A percentile compares a stretch with the other conserved stretches of the same genome.
Evolutionary conservation across 2,797 vertebrate genomes (phyloP).

Genomic region (Acanthiza pusilla): DNA sequence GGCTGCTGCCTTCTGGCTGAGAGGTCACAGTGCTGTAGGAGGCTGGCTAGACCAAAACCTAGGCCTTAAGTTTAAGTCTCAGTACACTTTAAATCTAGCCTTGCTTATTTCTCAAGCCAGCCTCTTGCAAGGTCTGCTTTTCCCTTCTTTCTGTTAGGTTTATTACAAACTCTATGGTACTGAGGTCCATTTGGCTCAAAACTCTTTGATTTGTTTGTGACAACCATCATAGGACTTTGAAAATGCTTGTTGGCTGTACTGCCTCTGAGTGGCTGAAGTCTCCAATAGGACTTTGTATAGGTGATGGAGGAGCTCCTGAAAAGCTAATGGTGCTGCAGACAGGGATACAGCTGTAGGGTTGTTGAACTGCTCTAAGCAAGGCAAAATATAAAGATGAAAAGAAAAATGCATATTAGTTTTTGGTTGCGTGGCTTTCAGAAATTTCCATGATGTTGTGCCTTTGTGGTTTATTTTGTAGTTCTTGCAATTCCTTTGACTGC

Average conservation of each 20-base stretch:
- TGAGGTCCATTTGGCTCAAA: neutral
- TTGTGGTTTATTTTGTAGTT: neutral
- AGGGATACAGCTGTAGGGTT: neutral
- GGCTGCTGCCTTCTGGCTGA: neutral
- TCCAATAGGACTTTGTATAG: neutral
- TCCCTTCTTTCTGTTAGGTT: neutral
- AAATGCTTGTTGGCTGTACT: neutral
- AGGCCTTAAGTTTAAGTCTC: neutral
- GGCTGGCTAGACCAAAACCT: neutral
- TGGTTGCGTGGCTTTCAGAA: neutral
- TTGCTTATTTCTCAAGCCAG: neutral
- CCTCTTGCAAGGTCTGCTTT: neutral
- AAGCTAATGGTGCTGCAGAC: neutral
- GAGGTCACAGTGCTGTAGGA: neutral
- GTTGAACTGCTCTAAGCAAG: neutral
- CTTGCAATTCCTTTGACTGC: neutral
- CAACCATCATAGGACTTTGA: neutral
- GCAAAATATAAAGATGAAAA: neutral
- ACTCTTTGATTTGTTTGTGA: neutral
- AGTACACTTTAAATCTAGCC: neutral
- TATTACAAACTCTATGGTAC: rapidly evolving
- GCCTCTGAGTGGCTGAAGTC: neutral
- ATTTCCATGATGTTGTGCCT: neutral
- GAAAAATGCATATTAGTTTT: neutral
- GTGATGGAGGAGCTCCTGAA: neutral